Percentiles rank a stretch among this genome's conserved stretches.
phyloP scores from a whole-genome alignment of 2,888 invertebrate species.

The Epirrhoe tristata region DNA sequence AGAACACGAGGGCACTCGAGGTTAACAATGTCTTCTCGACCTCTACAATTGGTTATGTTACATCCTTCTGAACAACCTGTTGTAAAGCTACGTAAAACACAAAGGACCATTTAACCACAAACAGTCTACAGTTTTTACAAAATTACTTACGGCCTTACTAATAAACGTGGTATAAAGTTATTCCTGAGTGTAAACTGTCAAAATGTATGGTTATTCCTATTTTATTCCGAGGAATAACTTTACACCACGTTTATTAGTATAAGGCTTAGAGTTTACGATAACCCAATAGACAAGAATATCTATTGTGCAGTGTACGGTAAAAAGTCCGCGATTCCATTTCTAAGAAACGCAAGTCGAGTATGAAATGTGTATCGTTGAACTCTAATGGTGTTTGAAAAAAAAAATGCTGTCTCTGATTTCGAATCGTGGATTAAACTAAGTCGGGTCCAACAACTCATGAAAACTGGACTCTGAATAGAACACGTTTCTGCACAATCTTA shows the following conservation, averaged over 20 bases:
- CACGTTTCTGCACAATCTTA: slow-evolving; percentile 61
- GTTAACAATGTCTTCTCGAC: slow-evolving; percentile 57
- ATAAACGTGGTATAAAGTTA: no score
- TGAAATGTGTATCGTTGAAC: slow-evolving; percentile 31
- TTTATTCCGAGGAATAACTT: no score
- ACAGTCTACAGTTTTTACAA: slow-evolving; percentile 20
- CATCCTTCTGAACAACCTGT: slow-evolving; percentile 39
- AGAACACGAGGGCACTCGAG: slow-evolving; percentile 55
- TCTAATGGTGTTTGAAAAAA: slow-evolving; percentile 23
- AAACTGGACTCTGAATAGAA: slow-evolving; percentile 53
- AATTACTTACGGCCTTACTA: no score
- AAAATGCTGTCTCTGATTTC: slow-evolving; percentile 17
- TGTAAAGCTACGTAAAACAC: slow-evolving; percentile 18
- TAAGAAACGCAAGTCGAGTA: slow-evolving; percentile 29
- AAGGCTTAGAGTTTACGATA: slow-evolving; percentile 21
- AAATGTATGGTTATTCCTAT: no score
- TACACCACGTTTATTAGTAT: no score
- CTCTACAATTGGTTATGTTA: slow-evolving; percentile 53
- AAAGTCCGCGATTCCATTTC: slow-evolving; percentile 30
- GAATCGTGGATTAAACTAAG: slow-evolving; percentile 23
- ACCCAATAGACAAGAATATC: slow-evolving; percentile 26
- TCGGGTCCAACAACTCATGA: slow-evolving; percentile 44
- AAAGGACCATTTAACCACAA: slow-evolving; percentile 25
- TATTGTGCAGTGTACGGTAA: slow-evolving; percentile 29
- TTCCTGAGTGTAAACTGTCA: no score